These are phyloP conservation scores for Ariopsis seemanni DNA, from an alignment of 2,113 vertebrate genomes.

Conservation along the genomic window DNA sequence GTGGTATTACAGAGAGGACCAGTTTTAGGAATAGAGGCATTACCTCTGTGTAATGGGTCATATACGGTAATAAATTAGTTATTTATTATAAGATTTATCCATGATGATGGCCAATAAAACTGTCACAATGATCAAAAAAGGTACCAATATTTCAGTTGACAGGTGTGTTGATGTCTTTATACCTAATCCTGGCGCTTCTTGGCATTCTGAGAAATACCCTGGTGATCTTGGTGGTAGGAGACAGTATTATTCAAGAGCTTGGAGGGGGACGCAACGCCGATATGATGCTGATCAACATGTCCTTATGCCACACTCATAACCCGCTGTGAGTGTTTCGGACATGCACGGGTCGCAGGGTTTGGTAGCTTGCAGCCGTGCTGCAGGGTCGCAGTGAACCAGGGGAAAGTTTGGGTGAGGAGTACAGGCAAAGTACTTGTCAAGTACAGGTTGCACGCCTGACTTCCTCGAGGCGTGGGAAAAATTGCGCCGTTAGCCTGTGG, in stretches of 20 bases:
- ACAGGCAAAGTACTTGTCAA: too few species aligned
- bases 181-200: constrained; percentile 68
- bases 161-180: constrained; percentile 50
- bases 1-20: neutral
- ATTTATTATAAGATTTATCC: neutral
- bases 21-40: neutral
- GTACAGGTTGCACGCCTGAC: too few species aligned
- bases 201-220: constrained; percentile 71
- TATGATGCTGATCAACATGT: constrained; percentile 77
- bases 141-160: neutral
- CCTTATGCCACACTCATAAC: constrained; percentile 46
- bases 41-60: neutral
- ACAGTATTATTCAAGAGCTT: constrained; percentile 58
- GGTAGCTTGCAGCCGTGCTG: too few species aligned
- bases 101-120: constrained; percentile 11
- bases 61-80: neutral
- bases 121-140: neutral
- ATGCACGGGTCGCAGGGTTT: too few species aligned
- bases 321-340: too few species aligned
- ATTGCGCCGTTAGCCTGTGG: too few species aligned
- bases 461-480: too few species aligned
- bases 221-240: constrained; percentile 68
- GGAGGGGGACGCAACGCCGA: constrained; percentile 66
- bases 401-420: too few species aligned
- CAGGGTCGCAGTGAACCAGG: too few species aligned